Evolutionary conservation across 2,113 vertebrate species (phyloP).

Genomic region (Zosterops hypoxanthus): DNA sequence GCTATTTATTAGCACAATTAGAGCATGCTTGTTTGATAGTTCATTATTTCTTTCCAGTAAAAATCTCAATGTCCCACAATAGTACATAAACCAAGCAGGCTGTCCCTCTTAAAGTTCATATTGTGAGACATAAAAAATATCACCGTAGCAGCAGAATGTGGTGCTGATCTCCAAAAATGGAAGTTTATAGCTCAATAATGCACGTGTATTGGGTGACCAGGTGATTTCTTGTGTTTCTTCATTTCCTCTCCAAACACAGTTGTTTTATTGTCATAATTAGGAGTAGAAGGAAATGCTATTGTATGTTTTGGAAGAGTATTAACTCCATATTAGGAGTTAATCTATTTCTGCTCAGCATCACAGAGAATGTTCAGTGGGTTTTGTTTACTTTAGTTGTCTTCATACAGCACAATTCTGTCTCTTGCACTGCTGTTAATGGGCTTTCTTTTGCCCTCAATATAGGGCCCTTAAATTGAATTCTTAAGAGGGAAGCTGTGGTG

Average conservation of each 20-base stretch:
- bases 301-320: conserved; percentile 34
- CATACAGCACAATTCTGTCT: not conserved
- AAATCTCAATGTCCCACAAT: not conserved
- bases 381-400: not conserved
- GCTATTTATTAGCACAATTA: conserved; percentile 47
- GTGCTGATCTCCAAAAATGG: conserved; percentile 3
- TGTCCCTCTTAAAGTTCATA: not conserved
- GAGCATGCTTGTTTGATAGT: conserved; percentile 3
- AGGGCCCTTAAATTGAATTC: not conserved
- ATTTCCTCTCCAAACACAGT: conserved; percentile 43
- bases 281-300: conserved; percentile 48
- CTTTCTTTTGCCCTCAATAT: not conserved
- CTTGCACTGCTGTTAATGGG: not conserved
- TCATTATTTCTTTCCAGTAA: conserved; percentile 30
- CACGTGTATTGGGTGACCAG: not conserved
- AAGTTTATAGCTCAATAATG: conserved; percentile 37
- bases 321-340: conserved; percentile 61
- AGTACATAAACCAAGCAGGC: not conserved
- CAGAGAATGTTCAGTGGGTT: not conserved
- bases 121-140: not conserved
- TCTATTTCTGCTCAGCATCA: conserved; percentile 9
- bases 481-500: not conserved
- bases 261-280: conserved; percentile 58
- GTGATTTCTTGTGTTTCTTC: conserved; percentile 61
- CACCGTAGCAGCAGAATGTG: not conserved